Base-by-base conservation (phyloP, 2,888 invertebrate species). In the Agonopterix subpropinquella region DNA sequence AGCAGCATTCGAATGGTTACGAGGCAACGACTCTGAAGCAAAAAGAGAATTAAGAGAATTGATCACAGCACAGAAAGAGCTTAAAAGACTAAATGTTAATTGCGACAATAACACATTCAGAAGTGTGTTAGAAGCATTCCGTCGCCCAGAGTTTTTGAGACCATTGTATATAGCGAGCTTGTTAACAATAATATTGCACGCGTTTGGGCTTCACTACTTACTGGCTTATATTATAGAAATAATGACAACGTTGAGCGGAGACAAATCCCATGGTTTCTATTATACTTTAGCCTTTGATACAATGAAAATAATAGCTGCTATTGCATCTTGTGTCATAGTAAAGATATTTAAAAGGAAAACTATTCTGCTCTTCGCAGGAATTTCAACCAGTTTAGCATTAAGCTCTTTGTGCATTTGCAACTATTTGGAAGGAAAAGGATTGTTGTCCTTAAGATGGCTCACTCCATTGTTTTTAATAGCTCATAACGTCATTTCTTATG, bases 1-100 rank as follows among this genome's bases (percentile, higher is more conserved):
- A 9, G 44, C 5, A 1, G 47, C 56, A 0, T 60, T 60, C 11
- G 51, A 55, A 43, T 56, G 61, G 56, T 35, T 61, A 5, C 50
- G 60, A 41, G 61, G 58, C 18, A 49, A 47, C 7, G 47, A 47
- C n/a, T 10, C 42, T 5, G 53, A 59, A 36, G 46, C 59, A 1
- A 50, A 42, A 43, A 52, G 18, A 50, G 59, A 59, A 50, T 2
- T 59, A 5, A 45, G 44, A 2, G 53, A 59, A 7, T 41, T 59
- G 11, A 55, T 59, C 43, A 13, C 44, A 37, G 53, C 54, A 9
- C 59, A 59, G 10, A 28, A 51, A n/a, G 53, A 59, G 36, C n/a
- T 55, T 13, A 42, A 43, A 18, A 37, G 35, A 15, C 11, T 11
- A 8, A 5, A 28, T 28, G 5, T 28, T 28, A n/a, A 15, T 9